Conservation (phyloP, 2,888 invertebrate genomes). For the Nymphalis polychloros region DNA sequence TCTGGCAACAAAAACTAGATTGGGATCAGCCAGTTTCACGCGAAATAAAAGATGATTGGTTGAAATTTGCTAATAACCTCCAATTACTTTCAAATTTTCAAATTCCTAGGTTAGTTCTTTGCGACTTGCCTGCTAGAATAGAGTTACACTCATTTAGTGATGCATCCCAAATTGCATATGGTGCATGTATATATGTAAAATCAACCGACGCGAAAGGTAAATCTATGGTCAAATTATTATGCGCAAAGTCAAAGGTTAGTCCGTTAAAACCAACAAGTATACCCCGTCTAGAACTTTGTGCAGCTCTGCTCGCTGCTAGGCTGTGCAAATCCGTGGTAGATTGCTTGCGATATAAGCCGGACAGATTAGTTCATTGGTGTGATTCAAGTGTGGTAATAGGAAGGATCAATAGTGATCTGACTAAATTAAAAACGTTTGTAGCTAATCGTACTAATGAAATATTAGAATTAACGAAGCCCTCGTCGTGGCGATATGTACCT, state of each 20-base stretch:
- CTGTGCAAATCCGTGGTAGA: constrained; percentile 2
- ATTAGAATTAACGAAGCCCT: too few species aligned
- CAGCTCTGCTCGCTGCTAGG: constrained; percentile 40
- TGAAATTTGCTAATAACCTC: too few species aligned
- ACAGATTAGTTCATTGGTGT: constrained; percentile 25
- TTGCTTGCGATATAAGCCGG: constrained; percentile 18
- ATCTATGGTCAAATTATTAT: constrained; percentile 43
- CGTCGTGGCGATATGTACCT: too few species aligned
- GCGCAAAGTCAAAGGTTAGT: constrained; percentile 44
- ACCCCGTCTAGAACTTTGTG: too few species aligned
- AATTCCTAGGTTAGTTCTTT: too few species aligned
- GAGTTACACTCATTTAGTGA: constrained; percentile 33
- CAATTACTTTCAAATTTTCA: too few species aligned
- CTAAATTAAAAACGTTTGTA: too few species aligned
- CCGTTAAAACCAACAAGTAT: constrained; percentile 45
- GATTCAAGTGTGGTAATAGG: constrained; percentile 42
- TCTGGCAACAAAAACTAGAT: too few species aligned
- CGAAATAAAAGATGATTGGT: too few species aligned
- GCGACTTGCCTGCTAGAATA: constrained; percentile 27
- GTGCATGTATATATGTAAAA: constrained; percentile 44
- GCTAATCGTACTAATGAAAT: too few species aligned
- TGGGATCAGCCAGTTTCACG: too few species aligned
- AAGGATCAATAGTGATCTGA: constrained; percentile 42
- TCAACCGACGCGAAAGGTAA: constrained; percentile 28
- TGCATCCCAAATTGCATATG: constrained; percentile 41